Evolutionary conservation across 2,888 invertebrate genomes (phyloP).

Genomic region (Minunthozetes semirufus): DNA sequence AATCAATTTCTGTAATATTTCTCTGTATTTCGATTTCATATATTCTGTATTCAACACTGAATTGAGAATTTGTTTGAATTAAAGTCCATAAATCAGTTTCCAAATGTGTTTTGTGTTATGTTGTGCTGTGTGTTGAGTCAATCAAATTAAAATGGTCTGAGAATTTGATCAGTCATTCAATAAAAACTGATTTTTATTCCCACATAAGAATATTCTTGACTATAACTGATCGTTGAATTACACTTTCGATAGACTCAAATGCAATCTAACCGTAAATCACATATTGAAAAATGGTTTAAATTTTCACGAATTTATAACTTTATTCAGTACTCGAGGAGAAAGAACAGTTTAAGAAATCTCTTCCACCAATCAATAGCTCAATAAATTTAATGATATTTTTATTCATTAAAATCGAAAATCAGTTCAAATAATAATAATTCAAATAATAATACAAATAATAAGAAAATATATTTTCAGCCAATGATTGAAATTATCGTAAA

Average conservation of each 20-base stretch:
- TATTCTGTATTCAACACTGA: neutral
- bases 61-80: slow-evolving; percentile 21
- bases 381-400: too few species aligned
- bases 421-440: too few species aligned
- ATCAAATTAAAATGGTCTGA: slow-evolving; percentile 10
- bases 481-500: too few species aligned
- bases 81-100: slow-evolving; percentile 14
- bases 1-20: neutral
- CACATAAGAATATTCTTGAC: slow-evolving; percentile 12
- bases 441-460: too few species aligned
- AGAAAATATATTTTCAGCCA: too few species aligned
- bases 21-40: neutral
- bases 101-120: neutral
- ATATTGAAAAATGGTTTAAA: neutral
- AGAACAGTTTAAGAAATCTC: too few species aligned
- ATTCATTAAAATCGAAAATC: too few species aligned
- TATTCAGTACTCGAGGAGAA: too few species aligned
- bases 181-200: slow-evolving; percentile 2
- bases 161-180: neutral
- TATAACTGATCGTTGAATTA: neutral
- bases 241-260: neutral
- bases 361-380: too few species aligned
- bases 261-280: slow-evolving; percentile 6
- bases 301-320: neutral
- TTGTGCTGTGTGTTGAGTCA: too few species aligned